A percentile compares a stretch with the other conserved stretches of the same genome.
These are phyloP conservation scores for Ctenodactylus gundi DNA, from an alignment of 2,113 vertebrate genomes.

Conservation along the genomic window DNA sequence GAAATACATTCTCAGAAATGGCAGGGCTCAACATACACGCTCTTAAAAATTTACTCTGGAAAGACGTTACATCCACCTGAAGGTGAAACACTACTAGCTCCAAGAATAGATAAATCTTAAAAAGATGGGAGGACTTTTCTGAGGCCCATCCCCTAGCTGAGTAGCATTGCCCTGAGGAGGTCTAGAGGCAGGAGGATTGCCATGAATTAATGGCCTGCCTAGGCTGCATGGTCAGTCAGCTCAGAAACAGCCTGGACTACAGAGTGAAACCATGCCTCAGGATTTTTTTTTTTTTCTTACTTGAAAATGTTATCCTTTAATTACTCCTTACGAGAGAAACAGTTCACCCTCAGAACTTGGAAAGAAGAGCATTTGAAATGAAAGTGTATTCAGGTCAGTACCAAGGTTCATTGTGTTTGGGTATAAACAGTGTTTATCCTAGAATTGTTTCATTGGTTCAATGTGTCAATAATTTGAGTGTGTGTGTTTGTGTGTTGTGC, in stretches of 20 bases:
- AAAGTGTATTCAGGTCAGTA: not conserved
- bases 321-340: not conserved
- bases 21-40: not conserved
- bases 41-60: constrained; percentile 10
- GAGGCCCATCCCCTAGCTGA: not conserved
- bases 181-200: too few relatives aligned
- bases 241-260: too few relatives aligned
- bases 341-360: constrained; percentile 31
- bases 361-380: not conserved
- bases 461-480: not conserved
- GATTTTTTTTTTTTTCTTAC: not conserved
- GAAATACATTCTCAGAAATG: not conserved
- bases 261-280: too few relatives aligned
- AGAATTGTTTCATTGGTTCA: not conserved
- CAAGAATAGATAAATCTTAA: not conserved
- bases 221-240: too few relatives aligned
- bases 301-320: not conserved
- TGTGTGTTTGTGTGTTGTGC: not conserved
- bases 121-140: not conserved
- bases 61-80: not conserved
- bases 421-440: not conserved
- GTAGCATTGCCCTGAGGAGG: not conserved
- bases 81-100: not conserved
- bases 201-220: too few relatives aligned
- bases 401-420: not conserved